Base-by-base conservation (phyloP, 2,888 invertebrate species). In the Rutpela maculata region DNA sequence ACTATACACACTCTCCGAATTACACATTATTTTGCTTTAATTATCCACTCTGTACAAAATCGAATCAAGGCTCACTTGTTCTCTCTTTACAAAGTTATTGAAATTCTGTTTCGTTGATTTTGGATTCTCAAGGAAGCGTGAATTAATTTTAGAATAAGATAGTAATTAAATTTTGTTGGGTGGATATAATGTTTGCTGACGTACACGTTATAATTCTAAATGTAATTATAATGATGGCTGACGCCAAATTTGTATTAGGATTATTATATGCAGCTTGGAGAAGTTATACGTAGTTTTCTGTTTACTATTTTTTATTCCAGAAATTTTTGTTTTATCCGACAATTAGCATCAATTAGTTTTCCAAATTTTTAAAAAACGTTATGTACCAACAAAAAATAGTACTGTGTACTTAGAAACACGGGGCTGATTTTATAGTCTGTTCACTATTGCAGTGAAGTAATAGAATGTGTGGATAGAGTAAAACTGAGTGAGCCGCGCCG, bases 121-220 rank as follows among this genome's bases (percentile, higher is more conserved):
- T 78, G 76, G 74, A 74, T 77, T 74, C 75, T 74, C 78, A 74
- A 77, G 74, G 67, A 75, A 77, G 77, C 75, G 78, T 59, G 68
- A 78, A 81, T 78, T 80, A 77, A 80, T 82, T 82, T 79, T 79
- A 77, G 81, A 84, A 81, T 81, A 80, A 83, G 83, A 80, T 79
- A 80, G 79, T 84, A 82, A 84, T 84, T 84, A 83, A 83, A 84
- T 84, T 83, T 83, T 76, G 82, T 81, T 81, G 83, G 79, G 80
- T 82, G 82, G 81, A 80, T 81, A 79, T 82, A 82, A 83, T 81
- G 80, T 78, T 77, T 67, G 75, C 76, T 81, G 81, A 79, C 80
- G 76, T 68, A 74, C 31, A 74, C 77, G 55, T 74, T 76, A 75
- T 66, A 71, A 76, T 70, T 73, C 68, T 73, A 63, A 57, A 65